Evolutionary conservation across 2,797 vertebrate species (phyloP), one percentile per base, ranked within the genome.

Genomic region (Atherinosoma microstoma): DNA sequence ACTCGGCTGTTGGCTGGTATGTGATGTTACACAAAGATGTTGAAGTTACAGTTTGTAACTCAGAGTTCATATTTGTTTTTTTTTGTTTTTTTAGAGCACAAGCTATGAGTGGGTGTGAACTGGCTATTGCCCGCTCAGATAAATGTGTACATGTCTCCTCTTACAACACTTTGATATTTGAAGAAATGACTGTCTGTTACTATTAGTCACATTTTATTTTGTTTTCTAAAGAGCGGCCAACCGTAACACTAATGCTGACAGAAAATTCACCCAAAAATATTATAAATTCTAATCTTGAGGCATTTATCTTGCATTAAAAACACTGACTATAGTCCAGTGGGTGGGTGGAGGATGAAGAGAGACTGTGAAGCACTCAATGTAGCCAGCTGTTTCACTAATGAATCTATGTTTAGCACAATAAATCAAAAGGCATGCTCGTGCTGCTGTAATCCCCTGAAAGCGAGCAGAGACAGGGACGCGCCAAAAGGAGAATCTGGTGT

Each of bases 321-420:
- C 3, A 9, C 68, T 70, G 65, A 86, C 70, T 62, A n/a, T 53
- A 61, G 62, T 80, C 74, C 68, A 38, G 78, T 65, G 61, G 53
- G 83, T 66, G 75, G 64, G 63, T 58, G 75, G 76, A 78, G 53
- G 75, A 67, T 47, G 70, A 75, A 75, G 67, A 64, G 77, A 54
- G 79, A 80, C 67, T 66, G 73, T 67, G 66, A 67, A 82, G 78
- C 64, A 53, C 76, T 85, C 66, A 30, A 72, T 75, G 80, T 78
- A 87, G 84, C 84, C 89, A 92, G 90, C 90, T 90, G 84, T 93
- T 92, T 92, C 84, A 79, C 91, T 89, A 90, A 92, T 92, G 84
- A 90, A 89, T 91, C 90, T 92, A 89, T 92, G 90, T 94, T 92
- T 91, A 92, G 89, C 75, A 81, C 89, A 82, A 92, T 94, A 93